Evolutionary conservation across 2,113 vertebrate species (phyloP), one percentile per base, ranked within the genome.

Genomic region (Pangasianodon gigas): DNA sequence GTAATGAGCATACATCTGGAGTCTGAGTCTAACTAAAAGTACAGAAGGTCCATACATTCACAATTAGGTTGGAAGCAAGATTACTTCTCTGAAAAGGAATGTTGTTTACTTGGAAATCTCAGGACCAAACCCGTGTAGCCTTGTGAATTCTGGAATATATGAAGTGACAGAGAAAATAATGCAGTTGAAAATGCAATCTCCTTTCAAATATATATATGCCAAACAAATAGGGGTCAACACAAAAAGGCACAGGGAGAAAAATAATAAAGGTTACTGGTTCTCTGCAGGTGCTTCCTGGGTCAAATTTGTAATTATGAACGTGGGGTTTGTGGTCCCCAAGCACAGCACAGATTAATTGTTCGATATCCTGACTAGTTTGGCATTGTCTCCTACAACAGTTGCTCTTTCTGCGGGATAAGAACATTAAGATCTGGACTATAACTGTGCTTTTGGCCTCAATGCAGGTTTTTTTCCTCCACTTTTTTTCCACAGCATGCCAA

Each of bases 341-440:
- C 91, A 37, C 37, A 77, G 56, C 69, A 67, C 62, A 94, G 92
- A 94, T 95, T 91, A 94, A 95, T 94, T 92, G 54, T 94, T 93
- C 92, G 93, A 94, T 93, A 93, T 87, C 82, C 16, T 13, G 82
- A 93, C 92, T 92, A 93, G 87, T 91, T 94, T 95, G 94, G 94
- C 95, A 95, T 92, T 52, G 92, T 58, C 89, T 92, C 82, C 44
- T 86, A 92, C 89, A 93, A 95, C 94, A 95, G 93, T 95, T 94
- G 93, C 89, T 83, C 48, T 88, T 87, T 94, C 91, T 93, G 87
- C 87, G 89, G 91, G 92, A 88, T 79, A 93, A 93, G 91, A 89
- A 93, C 94, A 94, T 92, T 93, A 93, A 94, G 93, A 95, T 94
- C 91, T 85, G 84, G 89, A 91, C 93, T 84, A 90, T 92, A 75